A percentile compares a stretch with the other conserved stretches of the same genome.
Conservation (phyloP, 2,888 invertebrate genomes). For the Hanleya hanleyi region DNA sequence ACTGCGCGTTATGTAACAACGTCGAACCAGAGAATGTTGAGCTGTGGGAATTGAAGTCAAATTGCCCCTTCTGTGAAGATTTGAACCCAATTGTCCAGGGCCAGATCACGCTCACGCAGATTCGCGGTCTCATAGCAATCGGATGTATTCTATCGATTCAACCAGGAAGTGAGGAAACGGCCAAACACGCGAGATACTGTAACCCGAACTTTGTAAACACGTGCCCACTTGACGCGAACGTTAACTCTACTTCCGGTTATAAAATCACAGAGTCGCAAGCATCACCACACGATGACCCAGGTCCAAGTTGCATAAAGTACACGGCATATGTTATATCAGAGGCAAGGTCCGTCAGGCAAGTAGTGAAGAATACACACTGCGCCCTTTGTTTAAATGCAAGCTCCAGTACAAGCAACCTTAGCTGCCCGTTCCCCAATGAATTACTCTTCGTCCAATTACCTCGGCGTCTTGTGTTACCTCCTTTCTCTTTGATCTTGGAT, state of each 20-base stretch:
- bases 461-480: not conserved
- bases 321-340: not conserved
- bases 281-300: not conserved
- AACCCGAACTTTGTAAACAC: not conserved
- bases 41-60: not conserved
- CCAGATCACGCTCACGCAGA: not conserved
- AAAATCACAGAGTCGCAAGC: too few species aligned
- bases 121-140: not conserved
- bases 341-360: not conserved
- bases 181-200: not conserved
- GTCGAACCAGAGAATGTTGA: not conserved
- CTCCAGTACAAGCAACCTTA: not conserved
- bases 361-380: not conserved
- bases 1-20: not conserved
- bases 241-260: not conserved
- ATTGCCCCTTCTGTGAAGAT: not conserved
- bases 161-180: not conserved
- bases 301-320: not conserved
- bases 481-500: not conserved
- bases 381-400: not conserved
- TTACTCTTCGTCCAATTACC: not conserved
- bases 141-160: not conserved
- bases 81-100: not conserved
- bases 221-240: not conserved
- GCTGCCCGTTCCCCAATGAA: not conserved